Base-by-base conservation (phyloP, 2,888 invertebrate species). In the Dorcus hopei region DNA sequence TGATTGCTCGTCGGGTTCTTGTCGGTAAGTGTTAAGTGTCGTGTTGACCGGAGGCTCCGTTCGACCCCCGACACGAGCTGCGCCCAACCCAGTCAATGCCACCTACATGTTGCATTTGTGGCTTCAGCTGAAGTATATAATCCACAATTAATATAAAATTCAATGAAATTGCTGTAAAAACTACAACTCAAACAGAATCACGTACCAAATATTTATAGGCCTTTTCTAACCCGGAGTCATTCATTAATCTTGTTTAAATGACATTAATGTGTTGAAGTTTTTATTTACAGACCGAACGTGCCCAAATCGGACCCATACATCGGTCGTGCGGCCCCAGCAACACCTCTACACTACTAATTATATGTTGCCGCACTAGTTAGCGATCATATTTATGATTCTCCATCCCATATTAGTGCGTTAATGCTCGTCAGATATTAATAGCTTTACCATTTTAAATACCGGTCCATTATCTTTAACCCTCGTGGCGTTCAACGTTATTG, bases 391-490 rank as follows among this genome's bases (percentile, higher is more conserved):
- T 72, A 71, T 72, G 70, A 65, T 68, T 66, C 67, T 33, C 68
- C 71, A 68, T 62, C 69, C 71, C 72, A 70, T 70, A 72, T 72
- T 72, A 72, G 71, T 70, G 71, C 69, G 72, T 72, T 72, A 72
- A 72, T 72, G 65, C 69, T 66, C 67, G 65, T 67, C 67, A 65
- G 68, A 68, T 71, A 70, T 70, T 70, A 69, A 72, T 69, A 68
- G 69, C 65, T 64, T 63, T 54, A 53, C 56, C 57, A 53, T 64
- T 66, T 65, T 67, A 52, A 53, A 45, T 53, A 48, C 54, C 52
- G 60, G 51, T 38, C 50, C 39, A 38, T 53, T 53, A 57, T 57
- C 52, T 53, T 57, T 49, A 52, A 53, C 57, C 57, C 57, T 57
- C 47, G 11, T 53, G 57, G 57, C 57, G 53, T 51, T 56, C 50